phyloP scores from a whole-genome alignment of 2,888 invertebrate species.

The Sphaeridia pumilis region DNA sequence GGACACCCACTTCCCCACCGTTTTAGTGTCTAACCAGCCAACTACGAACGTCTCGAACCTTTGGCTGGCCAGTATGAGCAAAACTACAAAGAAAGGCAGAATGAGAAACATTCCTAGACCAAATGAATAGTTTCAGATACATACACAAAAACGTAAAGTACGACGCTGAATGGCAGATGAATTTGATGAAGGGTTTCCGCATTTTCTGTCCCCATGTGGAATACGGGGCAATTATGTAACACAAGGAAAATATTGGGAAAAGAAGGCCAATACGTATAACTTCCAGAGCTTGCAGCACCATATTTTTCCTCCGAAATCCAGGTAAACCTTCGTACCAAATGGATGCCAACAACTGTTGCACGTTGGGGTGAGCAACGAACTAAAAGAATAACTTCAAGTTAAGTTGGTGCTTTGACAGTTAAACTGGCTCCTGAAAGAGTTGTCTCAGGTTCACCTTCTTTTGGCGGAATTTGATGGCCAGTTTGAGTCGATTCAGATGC shows the following conservation, averaged over 20 bases:
- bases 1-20: conserved; percentile 54
- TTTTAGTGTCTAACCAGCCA: conserved; percentile 57
- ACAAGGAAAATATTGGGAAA: conserved; percentile 85
- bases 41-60: conserved; percentile 76
- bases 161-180: conserved; percentile 95
- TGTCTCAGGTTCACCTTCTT: conserved; percentile 62
- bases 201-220: conserved; percentile 80
- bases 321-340: conserved; percentile 95
- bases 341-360: conserved; percentile 85
- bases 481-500: conserved; percentile 85
- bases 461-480: conserved; percentile 91
- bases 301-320: conserved; percentile 84
- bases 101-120: no score
- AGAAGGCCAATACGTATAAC: conserved; percentile 82
- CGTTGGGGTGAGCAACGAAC: conserved; percentile 95
- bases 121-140: no score
- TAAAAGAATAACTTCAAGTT: no score
- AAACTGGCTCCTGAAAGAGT: no score
- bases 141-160: conserved; percentile 95
- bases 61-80: conserved; percentile 91
- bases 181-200: conserved; percentile 97
- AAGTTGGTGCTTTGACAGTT: no score
- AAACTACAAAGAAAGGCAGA: conserved; percentile 51
- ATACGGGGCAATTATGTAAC: conserved; percentile 87
- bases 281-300: conserved; percentile 80